These are phyloP conservation scores for Leptinotarsa defecta DNA, from an alignment of 1,140 invertebrate species.

Conservation along the genomic window DNA sequence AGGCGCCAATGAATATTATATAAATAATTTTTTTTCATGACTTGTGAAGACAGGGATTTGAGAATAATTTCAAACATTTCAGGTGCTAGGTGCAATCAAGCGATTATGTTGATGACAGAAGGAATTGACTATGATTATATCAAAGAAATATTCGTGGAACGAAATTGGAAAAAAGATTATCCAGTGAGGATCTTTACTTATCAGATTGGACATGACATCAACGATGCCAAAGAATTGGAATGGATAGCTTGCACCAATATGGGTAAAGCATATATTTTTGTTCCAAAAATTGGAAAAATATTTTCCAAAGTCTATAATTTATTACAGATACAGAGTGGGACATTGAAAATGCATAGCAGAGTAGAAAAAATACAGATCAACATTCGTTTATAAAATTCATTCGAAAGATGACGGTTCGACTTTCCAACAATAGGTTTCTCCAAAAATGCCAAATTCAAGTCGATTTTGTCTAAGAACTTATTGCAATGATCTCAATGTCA, in stretches of 20 bases:
- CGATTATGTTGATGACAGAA: conserved; percentile 98
- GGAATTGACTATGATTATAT: conserved; percentile 93
- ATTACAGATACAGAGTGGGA: not conserved
- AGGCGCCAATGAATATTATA: no score
- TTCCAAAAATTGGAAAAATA: no score
- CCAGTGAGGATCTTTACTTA: conserved; percentile 96
- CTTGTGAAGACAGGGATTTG: no score
- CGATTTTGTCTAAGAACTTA: no score
- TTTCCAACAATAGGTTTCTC: no score
- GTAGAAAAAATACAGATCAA: not conserved
- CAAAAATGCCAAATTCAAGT: no score
- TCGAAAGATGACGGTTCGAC: no score
- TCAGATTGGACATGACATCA: conserved; percentile 89
- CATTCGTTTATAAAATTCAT: no score
- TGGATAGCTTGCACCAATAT: conserved; percentile 97
- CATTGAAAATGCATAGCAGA: not conserved
- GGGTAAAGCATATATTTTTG: conserved; percentile 57
- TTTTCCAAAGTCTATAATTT: no score
- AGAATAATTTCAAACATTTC: conserved; percentile 17
- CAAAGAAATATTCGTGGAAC: conserved; percentile 84
- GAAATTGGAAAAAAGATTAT: conserved; percentile 80
- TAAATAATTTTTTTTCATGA: no score
- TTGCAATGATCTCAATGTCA: no score
- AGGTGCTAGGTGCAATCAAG: conserved; percentile 78
- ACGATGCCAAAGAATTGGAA: conserved; percentile 81